A percentile compares a stretch with the other conserved stretches of the same genome.
phyloP scores from a whole-genome alignment of 2,888 invertebrate genomes.

The Epistrophella euchroma region DNA sequence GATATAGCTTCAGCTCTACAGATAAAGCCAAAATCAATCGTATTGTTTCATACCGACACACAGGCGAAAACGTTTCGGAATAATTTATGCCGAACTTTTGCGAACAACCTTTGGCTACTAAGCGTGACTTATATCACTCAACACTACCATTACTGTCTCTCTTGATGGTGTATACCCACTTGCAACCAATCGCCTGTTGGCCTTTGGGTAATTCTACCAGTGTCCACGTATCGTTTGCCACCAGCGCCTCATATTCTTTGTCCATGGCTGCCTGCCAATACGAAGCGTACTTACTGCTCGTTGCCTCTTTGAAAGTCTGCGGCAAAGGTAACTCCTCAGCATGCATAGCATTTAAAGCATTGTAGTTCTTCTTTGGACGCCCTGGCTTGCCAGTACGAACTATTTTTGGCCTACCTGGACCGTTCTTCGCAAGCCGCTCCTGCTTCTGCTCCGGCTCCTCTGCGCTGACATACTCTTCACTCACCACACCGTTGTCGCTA shows the following conservation, averaged over 20 bases:
- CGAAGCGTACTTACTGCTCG: not conserved
- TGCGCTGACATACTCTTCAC: slow-evolving; percentile 44
- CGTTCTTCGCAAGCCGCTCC: slow-evolving; percentile 14
- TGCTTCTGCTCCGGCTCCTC: slow-evolving; percentile 21
- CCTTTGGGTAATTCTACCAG: not conserved
- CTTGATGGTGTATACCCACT: slow-evolving; percentile 65
- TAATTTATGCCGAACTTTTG: slow-evolving; percentile 68
- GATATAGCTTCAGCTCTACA: slow-evolving; percentile 57
- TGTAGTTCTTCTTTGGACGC: no score
- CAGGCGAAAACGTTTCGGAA: slow-evolving; percentile 62
- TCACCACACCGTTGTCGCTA: not conserved
- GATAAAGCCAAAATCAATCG: slow-evolving; percentile 66
- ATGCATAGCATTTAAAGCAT: no score
- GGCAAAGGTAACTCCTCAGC: no score
- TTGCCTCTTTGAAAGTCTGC: slow-evolving; percentile 11
- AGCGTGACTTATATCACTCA: slow-evolving; percentile 63
- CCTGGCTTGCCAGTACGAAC: no score
- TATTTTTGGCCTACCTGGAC: slow-evolving; percentile 30
- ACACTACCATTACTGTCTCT: slow-evolving; percentile 58
- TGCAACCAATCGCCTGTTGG: slow-evolving; percentile 46
- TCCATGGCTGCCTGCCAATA: slow-evolving; percentile 15
- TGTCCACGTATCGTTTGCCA: not conserved
- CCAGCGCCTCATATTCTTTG: not conserved
- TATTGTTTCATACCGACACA: slow-evolving; percentile 50
- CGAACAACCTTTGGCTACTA: slow-evolving; percentile 62